phyloP scores from a whole-genome alignment of 2,113 vertebrate species.

The Ciconia stormi region DNA sequence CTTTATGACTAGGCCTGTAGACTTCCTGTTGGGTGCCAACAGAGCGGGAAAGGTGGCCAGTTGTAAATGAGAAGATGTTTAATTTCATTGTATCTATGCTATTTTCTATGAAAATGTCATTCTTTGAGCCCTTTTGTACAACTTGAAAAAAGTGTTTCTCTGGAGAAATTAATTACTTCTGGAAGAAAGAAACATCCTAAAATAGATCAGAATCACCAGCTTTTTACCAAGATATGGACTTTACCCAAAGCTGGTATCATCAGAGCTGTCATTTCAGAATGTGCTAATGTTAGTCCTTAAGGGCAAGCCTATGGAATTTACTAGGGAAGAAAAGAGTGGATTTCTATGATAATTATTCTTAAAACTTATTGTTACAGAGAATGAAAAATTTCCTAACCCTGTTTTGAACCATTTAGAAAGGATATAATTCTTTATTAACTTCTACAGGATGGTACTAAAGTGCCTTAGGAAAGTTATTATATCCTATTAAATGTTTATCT shows the following conservation, averaged over 20 bases:
- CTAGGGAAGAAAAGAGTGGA: background rate
- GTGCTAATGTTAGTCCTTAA: background rate
- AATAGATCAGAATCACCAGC: background rate
- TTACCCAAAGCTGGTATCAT: background rate
- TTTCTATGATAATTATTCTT: background rate
- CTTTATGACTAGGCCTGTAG: background rate
- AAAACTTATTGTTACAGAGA: background rate
- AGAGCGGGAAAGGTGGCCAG: background rate
- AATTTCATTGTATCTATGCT: background rate
- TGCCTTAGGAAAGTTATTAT: background rate
- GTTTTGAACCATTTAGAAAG: background rate
- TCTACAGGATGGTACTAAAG: background rate
- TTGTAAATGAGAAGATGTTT: background rate
- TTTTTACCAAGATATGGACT: background rate
- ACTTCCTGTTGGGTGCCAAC: background rate
- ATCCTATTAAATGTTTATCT: background rate
- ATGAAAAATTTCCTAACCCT: background rate
- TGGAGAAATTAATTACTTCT: background rate
- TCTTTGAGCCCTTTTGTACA: background rate
- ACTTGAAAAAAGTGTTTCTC: background rate
- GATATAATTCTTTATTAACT: background rate
- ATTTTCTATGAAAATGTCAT: background rate
- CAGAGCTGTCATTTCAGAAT: background rate
- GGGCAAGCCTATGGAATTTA: background rate
- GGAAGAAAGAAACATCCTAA: background rate